Evolutionary conservation across 2,888 invertebrate genomes (phyloP), one percentile per base, ranked within the genome.

Genomic region (Galerucella pusilla): DNA sequence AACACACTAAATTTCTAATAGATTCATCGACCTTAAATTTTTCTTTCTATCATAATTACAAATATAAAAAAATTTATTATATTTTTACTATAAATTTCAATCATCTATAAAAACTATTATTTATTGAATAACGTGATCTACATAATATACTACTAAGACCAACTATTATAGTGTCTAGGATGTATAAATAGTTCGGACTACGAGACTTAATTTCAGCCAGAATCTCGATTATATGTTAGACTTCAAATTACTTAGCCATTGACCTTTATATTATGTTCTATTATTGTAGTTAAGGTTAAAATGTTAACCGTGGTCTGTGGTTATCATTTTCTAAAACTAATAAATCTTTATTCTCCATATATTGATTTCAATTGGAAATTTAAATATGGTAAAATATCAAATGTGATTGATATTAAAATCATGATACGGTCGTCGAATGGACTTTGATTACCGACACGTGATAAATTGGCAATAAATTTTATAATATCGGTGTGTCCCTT

Each of bases 331-430:
- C 64, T 20, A 20, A 14, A 65, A 10, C 20, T 46, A 65, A 65
- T 65, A 65, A 65, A 65, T 65, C 64, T 46, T 12, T 16, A 46
- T 65, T 46, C 16, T 16, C 1, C 20, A 46, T 20, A 16, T 12
- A 65, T 65, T 65, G 20, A 65, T 65, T 46, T 46, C 9, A 65
- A 65, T 46, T 65, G 46, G 12, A 45, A 65, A 65, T 65, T 46
- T 65, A 65, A 45, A 64, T 64, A 46, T 11, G 20, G 20, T 20
- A 20, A 20, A 20, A 20, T 20, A 20, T 46, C 46, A 2, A 12
- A 12, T 11, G 46, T 4, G 11, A 46, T 46, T 46, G 2, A 46
- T 11, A 46, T 12, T 46, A 12, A 46, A 46, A 12, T 12, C 12
- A 12, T 5, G 46, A 12, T 2, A 46, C 46, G 46, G 3, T 12